These are phyloP conservation scores for Psettodes erumei DNA, from an alignment of 2,113 vertebrate species.

Conservation along the genomic window DNA sequence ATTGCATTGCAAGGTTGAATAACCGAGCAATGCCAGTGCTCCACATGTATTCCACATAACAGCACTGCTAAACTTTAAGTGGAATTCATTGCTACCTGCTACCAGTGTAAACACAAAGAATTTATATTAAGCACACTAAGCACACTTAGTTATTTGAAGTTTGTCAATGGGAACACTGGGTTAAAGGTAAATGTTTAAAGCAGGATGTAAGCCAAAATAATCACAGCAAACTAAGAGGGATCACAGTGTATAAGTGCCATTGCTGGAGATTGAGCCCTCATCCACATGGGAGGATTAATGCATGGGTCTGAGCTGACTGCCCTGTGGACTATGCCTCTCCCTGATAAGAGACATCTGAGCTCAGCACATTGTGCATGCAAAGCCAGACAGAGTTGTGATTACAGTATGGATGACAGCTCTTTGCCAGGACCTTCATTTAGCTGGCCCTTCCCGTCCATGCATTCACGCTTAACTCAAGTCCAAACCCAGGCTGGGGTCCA, in stretches of 20 bases:
- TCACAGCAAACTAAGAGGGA: conserved; percentile 39
- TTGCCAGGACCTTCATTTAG: conserved; percentile 61
- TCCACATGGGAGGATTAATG: conserved; percentile 59
- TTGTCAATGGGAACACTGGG: background rate
- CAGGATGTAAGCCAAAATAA: conserved; percentile 23
- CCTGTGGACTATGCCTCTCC: conserved; percentile 49
- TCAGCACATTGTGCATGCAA: conserved; percentile 48
- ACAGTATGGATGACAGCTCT: conserved; percentile 45
- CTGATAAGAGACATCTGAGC: conserved; percentile 72
- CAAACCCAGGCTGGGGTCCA: conserved; percentile 35
- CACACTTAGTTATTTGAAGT: background rate
- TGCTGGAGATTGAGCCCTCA: conserved; percentile 46
- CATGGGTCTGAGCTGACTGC: conserved; percentile 40
- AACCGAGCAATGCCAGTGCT: background rate
- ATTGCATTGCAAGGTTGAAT: background rate
- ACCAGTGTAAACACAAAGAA: background rate
- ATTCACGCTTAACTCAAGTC: conserved; percentile 31
- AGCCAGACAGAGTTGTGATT: conserved; percentile 70
- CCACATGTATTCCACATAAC: conserved; percentile 6
- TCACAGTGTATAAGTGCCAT: conserved; percentile 37
- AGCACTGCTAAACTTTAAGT: background rate
- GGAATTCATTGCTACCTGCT: background rate
- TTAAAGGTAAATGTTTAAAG: conserved; percentile 17
- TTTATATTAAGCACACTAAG: conserved; percentile 1
- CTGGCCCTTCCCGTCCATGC: conserved; percentile 27